Percentiles rank a stretch among this genome's conserved stretches.
Conservation (phyloP, 2,888 invertebrate genomes). For the Lasioglossum marginatum region DNA sequence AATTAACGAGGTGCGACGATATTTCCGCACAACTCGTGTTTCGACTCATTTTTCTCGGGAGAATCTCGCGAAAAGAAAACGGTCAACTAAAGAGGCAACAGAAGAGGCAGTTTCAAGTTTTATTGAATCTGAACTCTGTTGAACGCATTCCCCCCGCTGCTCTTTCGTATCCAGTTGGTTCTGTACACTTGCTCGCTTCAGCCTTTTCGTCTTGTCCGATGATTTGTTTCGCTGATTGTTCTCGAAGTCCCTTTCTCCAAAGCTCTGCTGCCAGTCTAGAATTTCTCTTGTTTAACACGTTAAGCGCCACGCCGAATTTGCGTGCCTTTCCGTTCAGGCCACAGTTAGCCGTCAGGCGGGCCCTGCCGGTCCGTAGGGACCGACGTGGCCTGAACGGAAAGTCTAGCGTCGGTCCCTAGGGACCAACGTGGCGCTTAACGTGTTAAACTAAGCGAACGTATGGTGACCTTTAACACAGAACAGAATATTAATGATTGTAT, state of each 20-base stretch:
- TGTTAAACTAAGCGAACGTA: neutral
- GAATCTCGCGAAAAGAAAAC: neutral
- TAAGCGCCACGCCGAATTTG: no score
- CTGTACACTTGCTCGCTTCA: neutral
- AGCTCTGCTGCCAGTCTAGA: neutral
- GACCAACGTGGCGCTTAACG: no score
- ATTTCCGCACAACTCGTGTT: neutral
- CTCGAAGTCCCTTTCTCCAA: neutral
- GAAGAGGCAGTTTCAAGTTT: neutral
- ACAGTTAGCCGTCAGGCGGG: no score
- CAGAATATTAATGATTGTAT: constrained; percentile 19
- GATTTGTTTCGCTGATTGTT: neutral
- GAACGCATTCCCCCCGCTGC: neutral
- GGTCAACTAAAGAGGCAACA: constrained; percentile 5
- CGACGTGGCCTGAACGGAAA: no score
- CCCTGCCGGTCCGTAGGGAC: no score
- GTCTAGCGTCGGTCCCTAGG: no score
- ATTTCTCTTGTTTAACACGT: neutral
- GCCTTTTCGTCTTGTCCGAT: neutral
- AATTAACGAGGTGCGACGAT: neutral
- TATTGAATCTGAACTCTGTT: neutral
- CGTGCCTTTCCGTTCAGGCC: no score
- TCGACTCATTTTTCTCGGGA: neutral
- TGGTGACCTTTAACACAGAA: neutral
- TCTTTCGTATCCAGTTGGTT: neutral